Percentiles rank a stretch among this genome's conserved stretches.
Evolutionary conservation across 2,113 vertebrate genomes (phyloP).

Genomic region (Oreochromis niloticus): DNA sequence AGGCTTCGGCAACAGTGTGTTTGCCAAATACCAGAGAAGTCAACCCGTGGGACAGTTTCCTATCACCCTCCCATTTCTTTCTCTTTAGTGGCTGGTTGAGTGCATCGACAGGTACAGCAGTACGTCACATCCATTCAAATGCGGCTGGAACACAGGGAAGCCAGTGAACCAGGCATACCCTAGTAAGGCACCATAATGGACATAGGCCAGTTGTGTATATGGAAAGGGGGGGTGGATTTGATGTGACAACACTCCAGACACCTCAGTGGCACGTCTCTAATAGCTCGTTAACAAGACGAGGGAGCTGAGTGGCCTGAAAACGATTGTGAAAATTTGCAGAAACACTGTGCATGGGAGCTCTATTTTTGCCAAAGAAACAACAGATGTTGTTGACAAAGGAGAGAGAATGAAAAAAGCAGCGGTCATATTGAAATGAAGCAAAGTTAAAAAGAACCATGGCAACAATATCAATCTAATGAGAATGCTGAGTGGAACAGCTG

Average conservation of each 20-base stretch:
- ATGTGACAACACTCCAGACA: constrained; percentile 14
- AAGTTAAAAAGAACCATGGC: constrained; percentile 48
- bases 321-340: neutral
- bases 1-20: neutral
- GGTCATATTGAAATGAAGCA: constrained; percentile 40
- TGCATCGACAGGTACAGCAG: constrained; percentile 21
- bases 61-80: neutral
- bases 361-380: neutral
- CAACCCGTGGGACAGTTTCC: neutral
- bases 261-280: neutral
- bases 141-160: neutral
- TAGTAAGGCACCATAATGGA: neutral
- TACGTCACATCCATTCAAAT: constrained; percentile 26
- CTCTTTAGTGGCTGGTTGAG: constrained; percentile 23
- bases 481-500: constrained; percentile 62
- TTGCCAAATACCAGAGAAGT: neutral
- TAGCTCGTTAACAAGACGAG: constrained; percentile 38
- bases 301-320: neutral
- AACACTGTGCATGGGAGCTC: neutral
- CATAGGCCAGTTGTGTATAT: neutral
- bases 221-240: neutral
- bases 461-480: constrained; percentile 58
- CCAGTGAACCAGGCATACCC: constrained; percentile 11
- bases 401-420: constrained; percentile 10
- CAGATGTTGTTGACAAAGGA: constrained; percentile 70